Percentiles rank a stretch among this genome's conserved stretches.
Evolutionary conservation across 2,888 invertebrate species (phyloP).

Genomic region (Resseliella maxima): DNA sequence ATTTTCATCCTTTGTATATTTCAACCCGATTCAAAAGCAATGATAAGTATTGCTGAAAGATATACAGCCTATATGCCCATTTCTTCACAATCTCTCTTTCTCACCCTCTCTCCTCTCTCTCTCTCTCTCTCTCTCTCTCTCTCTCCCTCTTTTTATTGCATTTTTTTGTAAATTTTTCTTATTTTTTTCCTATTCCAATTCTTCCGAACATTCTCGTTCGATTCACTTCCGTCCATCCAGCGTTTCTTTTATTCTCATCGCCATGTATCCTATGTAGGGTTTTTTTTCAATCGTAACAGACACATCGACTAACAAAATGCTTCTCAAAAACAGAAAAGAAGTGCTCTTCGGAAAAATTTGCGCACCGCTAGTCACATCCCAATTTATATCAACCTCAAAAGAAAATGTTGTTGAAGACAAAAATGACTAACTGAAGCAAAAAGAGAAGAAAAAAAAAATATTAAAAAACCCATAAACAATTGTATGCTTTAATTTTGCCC

Average conservation of each 20-base stretch:
- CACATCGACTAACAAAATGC: neutral
- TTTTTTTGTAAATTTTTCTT: neutral
- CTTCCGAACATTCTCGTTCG: slow-evolving; percentile 7
- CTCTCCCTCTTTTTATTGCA: neutral
- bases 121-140: neutral
- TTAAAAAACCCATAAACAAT: neutral
- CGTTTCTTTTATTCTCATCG: neutral
- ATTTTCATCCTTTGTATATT: slow-evolving; percentile 15
- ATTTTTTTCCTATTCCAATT: neutral
- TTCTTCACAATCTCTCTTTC: neutral
- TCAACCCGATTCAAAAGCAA: slow-evolving; percentile 31
- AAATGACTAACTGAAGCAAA: slow-evolving; percentile 34
- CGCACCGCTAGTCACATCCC: slow-evolving; percentile 53
- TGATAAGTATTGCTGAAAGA: slow-evolving; percentile 43
- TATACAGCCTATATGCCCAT: neutral
- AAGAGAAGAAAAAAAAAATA: neutral
- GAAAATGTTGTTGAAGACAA: slow-evolving; percentile 14
- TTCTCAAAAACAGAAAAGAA: neutral
- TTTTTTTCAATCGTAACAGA: slow-evolving; percentile 6
- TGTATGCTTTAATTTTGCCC: neutral
- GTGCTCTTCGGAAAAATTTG: slow-evolving; percentile 14
- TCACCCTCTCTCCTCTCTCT: neutral
- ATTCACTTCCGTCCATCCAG: slow-evolving; percentile 48
- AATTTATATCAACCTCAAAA: slow-evolving; percentile 55
- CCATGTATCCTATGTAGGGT: neutral